Evolutionary conservation across 2,888 invertebrate genomes (phyloP).

Genomic region (Cerastoderma edule): DNA sequence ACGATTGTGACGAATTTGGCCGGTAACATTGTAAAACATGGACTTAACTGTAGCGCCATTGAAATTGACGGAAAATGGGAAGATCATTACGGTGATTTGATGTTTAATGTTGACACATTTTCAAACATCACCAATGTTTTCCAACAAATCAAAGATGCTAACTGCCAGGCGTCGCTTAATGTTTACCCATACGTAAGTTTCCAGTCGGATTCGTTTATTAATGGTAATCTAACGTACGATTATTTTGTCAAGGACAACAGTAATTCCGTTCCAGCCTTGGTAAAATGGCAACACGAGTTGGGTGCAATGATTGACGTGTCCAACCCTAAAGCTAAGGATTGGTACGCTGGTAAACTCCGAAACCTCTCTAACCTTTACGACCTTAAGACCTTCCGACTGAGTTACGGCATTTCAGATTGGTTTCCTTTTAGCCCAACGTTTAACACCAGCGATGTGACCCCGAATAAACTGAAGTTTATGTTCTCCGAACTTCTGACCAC

Average conservation of each 20-base stretch:
- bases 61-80: slow-evolving; percentile 95
- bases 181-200: slow-evolving; percentile 72
- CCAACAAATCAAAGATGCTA: slow-evolving; percentile 31
- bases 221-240: slow-evolving; percentile 87
- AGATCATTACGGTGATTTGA: slow-evolving; percentile 92
- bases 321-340: slow-evolving; percentile 90
- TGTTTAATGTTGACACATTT: slow-evolving; percentile 86
- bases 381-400: slow-evolving; percentile 94
- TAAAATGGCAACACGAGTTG: slow-evolving; percentile 87
- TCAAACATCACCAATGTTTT: slow-evolving; percentile 64
- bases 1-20: slow-evolving; percentile 66
- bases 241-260: slow-evolving; percentile 73
- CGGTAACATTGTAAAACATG: slow-evolving; percentile 60
- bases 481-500: slow-evolving; percentile 65
- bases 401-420: slow-evolving; percentile 86
- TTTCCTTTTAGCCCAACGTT: slow-evolving; percentile 76
- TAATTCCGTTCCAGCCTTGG: slow-evolving; percentile 84
- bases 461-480: slow-evolving; percentile 60
- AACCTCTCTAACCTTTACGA: slow-evolving; percentile 87
- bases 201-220: slow-evolving; percentile 87
- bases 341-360: slow-evolving; percentile 89
- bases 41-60: slow-evolving; percentile 74
- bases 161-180: slow-evolving; percentile 59
- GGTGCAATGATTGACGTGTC: slow-evolving; percentile 94
- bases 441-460: slow-evolving; percentile 50